Percentiles rank a stretch among this genome's conserved stretches.
Evolutionary conservation across 2,888 invertebrate genomes (phyloP).

Genomic region (Agapostemon virescens): DNA sequence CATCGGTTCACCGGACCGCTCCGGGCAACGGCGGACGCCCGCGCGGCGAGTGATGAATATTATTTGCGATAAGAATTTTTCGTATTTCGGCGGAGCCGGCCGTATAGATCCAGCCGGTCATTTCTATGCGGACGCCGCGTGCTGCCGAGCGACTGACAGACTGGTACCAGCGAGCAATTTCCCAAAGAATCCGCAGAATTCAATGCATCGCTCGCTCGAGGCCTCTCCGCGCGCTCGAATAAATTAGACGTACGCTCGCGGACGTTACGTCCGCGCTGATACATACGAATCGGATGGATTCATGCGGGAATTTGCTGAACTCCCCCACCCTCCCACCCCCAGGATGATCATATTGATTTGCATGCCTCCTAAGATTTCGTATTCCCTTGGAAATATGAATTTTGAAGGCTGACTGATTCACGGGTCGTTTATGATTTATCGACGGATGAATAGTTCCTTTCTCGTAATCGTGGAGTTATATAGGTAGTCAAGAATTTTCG

Average conservation of each 20-base stretch:
- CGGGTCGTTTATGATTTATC: neutral
- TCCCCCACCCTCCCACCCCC: neutral
- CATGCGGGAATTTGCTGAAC: constrained; percentile 37
- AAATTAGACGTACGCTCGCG: constrained; percentile 68
- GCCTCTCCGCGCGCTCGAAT: constrained; percentile 63
- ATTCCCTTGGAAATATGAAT: constrained; percentile 9
- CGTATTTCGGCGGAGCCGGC: constrained; percentile 61
- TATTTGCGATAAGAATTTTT: constrained; percentile 74
- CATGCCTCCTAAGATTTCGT: neutral
- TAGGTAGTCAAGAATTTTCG: neutral
- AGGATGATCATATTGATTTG: constrained; percentile 30
- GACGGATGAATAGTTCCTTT: neutral
- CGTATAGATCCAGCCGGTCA: constrained; percentile 56
- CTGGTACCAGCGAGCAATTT: constrained; percentile 67
- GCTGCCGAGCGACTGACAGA: constrained; percentile 33
- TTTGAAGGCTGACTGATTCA: neutral
- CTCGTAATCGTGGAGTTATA: neutral
- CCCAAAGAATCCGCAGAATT: constrained; percentile 74
- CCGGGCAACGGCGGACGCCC: neutral
- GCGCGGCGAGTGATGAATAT: constrained; percentile 70
- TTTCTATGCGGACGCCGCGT: constrained; percentile 69
- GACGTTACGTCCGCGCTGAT: constrained; percentile 36
- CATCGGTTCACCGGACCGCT: constrained; percentile 36
- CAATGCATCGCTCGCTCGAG: constrained; percentile 72
- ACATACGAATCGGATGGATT: constrained; percentile 37